phyloP scores from a whole-genome alignment of 2,888 invertebrate genomes.

The Drosophila emarginata region DNA sequence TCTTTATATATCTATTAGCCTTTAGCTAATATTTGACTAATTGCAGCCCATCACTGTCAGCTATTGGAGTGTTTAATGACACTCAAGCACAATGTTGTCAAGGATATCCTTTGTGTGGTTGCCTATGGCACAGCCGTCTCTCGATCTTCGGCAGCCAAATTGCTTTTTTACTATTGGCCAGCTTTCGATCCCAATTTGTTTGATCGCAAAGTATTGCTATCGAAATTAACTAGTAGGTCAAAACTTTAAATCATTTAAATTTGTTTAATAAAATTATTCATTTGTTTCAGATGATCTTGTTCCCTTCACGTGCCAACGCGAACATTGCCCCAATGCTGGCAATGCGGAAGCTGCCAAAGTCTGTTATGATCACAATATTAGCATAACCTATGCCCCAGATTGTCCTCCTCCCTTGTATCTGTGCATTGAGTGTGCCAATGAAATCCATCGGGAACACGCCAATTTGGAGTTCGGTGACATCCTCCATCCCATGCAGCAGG shows the following conservation, averaged over 20 bases:
- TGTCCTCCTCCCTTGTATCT: slow-evolving; percentile 97
- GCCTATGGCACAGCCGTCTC: slow-evolving; percentile 98
- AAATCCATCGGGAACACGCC: slow-evolving; percentile 93
- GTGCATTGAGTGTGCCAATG: slow-evolving; percentile 97
- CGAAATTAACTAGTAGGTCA: slow-evolving; percentile 91
- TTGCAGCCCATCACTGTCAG: slow-evolving; percentile 95
- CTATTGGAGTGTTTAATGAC: slow-evolving; percentile 98
- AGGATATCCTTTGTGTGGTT: slow-evolving; percentile 96
- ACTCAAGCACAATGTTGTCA: slow-evolving; percentile 93
- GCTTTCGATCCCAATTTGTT: slow-evolving; percentile 96
- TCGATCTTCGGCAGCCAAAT: slow-evolving; percentile 96
- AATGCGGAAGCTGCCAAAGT: slow-evolving; percentile 95
- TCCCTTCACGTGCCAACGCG: slow-evolving; percentile 94
- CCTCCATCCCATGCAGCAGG: slow-evolving; percentile 95
- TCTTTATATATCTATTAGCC: neutral
- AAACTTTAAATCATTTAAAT: neutral
- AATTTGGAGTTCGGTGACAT: slow-evolving; percentile 93
- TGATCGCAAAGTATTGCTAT: slow-evolving; percentile 93
- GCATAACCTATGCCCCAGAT: slow-evolving; percentile 92
- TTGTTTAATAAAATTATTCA: neutral
- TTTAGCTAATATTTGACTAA: neutral
- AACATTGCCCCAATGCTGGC: slow-evolving; percentile 94
- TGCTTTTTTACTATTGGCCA: slow-evolving; percentile 99
- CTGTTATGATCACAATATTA: slow-evolving; percentile 96
- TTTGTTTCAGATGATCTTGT: slow-evolving; percentile 87